A percentile compares a stretch with the other conserved stretches of the same genome.
phyloP scores from a whole-genome alignment of 2,113 vertebrate species.

The Candoia aspera region DNA sequence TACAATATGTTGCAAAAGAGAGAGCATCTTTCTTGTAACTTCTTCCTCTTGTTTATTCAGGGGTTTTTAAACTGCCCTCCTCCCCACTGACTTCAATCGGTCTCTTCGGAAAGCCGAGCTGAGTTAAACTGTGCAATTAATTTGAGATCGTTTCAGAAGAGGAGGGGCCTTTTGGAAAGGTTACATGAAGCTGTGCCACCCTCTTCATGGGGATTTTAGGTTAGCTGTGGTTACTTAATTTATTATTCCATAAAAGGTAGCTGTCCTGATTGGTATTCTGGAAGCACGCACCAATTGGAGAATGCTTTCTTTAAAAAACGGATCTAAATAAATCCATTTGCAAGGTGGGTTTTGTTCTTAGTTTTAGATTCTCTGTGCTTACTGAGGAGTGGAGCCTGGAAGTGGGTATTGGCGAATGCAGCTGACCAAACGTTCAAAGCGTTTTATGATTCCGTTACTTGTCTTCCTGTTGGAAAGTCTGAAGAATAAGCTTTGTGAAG shows the following conservation, averaged over 20 bases:
- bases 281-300: slow-evolving; percentile 49
- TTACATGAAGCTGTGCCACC: slow-evolving; percentile 58
- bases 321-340: slow-evolving; percentile 62
- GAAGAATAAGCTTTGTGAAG: background rate
- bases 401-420: background rate
- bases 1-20: background rate
- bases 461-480: background rate
- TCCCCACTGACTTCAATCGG: slow-evolving; percentile 69
- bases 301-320: slow-evolving; percentile 61
- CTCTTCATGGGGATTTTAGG: slow-evolving; percentile 63
- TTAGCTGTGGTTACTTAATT: slow-evolving; percentile 61
- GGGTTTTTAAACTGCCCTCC: slow-evolving; percentile 44
- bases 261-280: slow-evolving; percentile 66
- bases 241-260: slow-evolving; percentile 66
- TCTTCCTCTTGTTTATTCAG: slow-evolving; percentile 68
- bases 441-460: background rate
- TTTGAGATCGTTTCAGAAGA: slow-evolving; percentile 62
- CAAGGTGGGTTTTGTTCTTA: slow-evolving; percentile 4
- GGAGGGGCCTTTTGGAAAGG: slow-evolving; percentile 43
- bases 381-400: too few species aligned
- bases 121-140: slow-evolving; percentile 71
- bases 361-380: background rate
- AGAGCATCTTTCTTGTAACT: slow-evolving; percentile 40
- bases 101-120: slow-evolving; percentile 76
- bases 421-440: too few species aligned